Evolutionary conservation across 2,888 invertebrate species (phyloP).

Genomic region (Rugalucina vietnamica): DNA sequence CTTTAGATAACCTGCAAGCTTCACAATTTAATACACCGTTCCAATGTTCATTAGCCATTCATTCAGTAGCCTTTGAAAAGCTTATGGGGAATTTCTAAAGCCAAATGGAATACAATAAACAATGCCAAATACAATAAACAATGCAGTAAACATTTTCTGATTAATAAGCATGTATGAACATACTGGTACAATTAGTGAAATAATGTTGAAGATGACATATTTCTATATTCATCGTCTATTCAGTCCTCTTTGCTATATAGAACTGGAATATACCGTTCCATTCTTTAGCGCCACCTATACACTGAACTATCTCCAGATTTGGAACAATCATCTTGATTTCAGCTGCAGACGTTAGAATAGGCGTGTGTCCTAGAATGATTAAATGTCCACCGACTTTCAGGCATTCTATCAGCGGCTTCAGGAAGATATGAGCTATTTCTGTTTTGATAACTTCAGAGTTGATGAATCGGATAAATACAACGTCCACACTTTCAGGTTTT

Average conservation of each 20-base stretch:
- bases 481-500: constrained; percentile 59
- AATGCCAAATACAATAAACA: too few relatives aligned
- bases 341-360: constrained; percentile 67
- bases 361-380: constrained; percentile 71
- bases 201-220: too few relatives aligned
- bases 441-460: constrained; percentile 71
- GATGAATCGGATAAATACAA: constrained; percentile 67
- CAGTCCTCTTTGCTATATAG: constrained; percentile 60
- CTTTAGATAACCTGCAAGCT: too few relatives aligned
- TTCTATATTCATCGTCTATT: too few relatives aligned
- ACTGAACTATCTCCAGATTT: constrained; percentile 57
- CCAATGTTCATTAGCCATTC: too few relatives aligned
- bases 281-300: constrained; percentile 64
- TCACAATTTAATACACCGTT: too few relatives aligned
- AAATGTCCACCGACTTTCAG: constrained; percentile 66
- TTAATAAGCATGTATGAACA: too few relatives aligned
- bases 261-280: constrained; percentile 71
- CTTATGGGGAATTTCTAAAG: too few relatives aligned
- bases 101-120: too few relatives aligned
- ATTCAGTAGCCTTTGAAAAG: too few relatives aligned
- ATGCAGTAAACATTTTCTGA: too few relatives aligned
- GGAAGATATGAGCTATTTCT: constrained; percentile 54
- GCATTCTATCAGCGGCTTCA: constrained; percentile 59
- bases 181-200: too few relatives aligned
- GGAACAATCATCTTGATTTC: constrained; percentile 62